Evolutionary conservation across 2,113 vertebrate species (phyloP), one percentile per base, ranked within the genome.

Genomic region (Gymnorhina tibicen): DNA sequence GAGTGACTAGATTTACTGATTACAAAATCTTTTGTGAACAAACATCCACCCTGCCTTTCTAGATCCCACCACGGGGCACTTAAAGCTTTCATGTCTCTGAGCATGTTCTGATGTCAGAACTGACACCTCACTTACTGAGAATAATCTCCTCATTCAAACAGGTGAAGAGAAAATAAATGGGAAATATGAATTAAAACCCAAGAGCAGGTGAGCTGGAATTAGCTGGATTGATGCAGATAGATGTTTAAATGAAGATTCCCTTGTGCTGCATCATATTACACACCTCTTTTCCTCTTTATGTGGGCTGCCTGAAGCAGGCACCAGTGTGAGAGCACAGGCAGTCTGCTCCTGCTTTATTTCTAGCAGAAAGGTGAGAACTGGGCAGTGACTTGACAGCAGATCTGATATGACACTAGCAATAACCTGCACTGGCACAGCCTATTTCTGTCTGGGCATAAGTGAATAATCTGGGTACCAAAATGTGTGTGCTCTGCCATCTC

Each of bases 1-100:
- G 76, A 93, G 15, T 63, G 47, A 74, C 37, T 94, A 53, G 28
- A 87, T 78, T 89, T 83, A 24, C 77, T 85, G 77, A 87, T 89
- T 89, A 62, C n/a, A 91, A 78, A 92, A 89, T 83, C 24, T 44
- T 67, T 37, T 56, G 15, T 32, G 62, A 87, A 94, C 42, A 76
- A 88, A 44, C 6, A 88, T 55, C 44, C n/a, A 46, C 23, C 4
- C 21, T 72, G 5, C 75, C 11, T 84, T 88, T 59, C 63, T 49
- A 68, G 50, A 75, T 33, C 24, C 37, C 75, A 66, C 39, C 30
- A 32, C 14, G 72, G 39, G 59, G 6, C 30, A 69, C 28, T 63
- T n/a, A 47, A 72, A 76, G 3, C 52, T 89, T 91, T 85, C 62
- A 49, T 60, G 49, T 67, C 33, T 60, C 39, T 78, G 39, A 72